Conservation (phyloP, 2,113 vertebrate species). For the Malurus alboscapulatus region DNA sequence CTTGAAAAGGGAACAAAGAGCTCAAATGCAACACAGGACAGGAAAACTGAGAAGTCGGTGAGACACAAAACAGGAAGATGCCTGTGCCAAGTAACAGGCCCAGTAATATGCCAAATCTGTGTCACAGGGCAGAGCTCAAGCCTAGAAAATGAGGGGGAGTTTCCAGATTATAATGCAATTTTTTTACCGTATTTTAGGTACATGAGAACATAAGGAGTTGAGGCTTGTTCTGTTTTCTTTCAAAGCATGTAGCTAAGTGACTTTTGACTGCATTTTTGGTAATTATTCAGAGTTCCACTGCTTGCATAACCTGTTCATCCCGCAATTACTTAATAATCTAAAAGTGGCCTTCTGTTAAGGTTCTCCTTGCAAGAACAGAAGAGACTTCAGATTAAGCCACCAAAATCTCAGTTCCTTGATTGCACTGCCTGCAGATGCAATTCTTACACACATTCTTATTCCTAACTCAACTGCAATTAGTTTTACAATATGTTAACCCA, state of each 20-base stretch:
- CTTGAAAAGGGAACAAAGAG: neutral
- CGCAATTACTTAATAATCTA: neutral
- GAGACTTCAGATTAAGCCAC: neutral
- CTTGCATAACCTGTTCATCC: neutral
- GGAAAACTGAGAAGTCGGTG: neutral
- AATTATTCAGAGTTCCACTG: neutral
- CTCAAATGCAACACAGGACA: neutral
- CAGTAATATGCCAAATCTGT: neutral
- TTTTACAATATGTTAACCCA: neutral
- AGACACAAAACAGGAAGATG: constrained; percentile 26
- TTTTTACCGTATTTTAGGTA: neutral
- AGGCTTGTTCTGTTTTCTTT: neutral
- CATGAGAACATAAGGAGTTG: neutral
- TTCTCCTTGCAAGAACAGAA: neutral
- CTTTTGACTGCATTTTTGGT: neutral
- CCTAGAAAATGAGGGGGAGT: neutral
- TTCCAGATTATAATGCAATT: neutral
- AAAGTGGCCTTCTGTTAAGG: neutral
- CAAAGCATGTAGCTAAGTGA: neutral
- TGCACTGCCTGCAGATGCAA: neutral
- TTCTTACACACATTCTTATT: neutral
- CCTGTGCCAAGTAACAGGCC: neutral
- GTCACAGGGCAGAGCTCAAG: neutral
- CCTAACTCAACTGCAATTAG: neutral
- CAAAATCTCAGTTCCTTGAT: neutral